Conservation (phyloP, 2,888 invertebrate genomes). For the Troglohyphantes excavatus region DNA sequence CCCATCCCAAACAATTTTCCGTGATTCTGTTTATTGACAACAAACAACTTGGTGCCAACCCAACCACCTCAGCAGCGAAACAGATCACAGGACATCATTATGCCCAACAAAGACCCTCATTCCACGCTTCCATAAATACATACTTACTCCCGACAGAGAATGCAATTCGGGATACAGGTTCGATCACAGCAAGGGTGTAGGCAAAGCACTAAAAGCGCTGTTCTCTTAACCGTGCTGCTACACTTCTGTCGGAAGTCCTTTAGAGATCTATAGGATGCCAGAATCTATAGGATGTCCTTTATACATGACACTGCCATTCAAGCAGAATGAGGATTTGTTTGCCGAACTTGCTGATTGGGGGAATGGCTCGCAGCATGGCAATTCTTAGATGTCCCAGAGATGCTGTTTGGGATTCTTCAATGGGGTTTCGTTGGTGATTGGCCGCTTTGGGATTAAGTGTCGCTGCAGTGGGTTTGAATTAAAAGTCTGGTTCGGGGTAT, state of each 20-base stretch:
- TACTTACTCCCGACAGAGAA: constrained; percentile 17
- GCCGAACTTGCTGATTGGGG: constrained; percentile 54
- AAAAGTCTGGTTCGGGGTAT: neutral
- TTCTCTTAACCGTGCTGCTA: constrained; percentile 31
- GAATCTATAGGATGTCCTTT: constrained; percentile 17
- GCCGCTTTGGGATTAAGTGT: constrained; percentile 5
- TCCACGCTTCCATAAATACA: constrained; percentile 6
- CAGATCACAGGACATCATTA: constrained; percentile 5
- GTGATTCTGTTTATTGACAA: neutral
- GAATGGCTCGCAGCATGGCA: neutral
- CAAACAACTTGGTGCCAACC: neutral
- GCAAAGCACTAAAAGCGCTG: constrained; percentile 44
- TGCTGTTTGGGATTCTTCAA: constrained; percentile 41
- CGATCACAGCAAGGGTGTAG: neutral
- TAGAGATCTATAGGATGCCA: constrained; percentile 16
- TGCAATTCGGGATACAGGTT: constrained; percentile 21
- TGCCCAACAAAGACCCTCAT: constrained; percentile 12
- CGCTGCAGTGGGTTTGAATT: neutral
- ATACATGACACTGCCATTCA: constrained; percentile 27
- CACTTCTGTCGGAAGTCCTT: constrained; percentile 37
- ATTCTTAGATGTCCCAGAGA: constrained; percentile 45
- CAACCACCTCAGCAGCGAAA: constrained; percentile 9
- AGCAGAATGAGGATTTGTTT: constrained; percentile 42
- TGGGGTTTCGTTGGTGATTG: neutral
- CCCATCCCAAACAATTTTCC: neutral